Evolutionary conservation across 1,140 invertebrate genomes (phyloP), one percentile per base, ranked within the genome.

Genomic region (Pogonomyrmex barbatus): DNA sequence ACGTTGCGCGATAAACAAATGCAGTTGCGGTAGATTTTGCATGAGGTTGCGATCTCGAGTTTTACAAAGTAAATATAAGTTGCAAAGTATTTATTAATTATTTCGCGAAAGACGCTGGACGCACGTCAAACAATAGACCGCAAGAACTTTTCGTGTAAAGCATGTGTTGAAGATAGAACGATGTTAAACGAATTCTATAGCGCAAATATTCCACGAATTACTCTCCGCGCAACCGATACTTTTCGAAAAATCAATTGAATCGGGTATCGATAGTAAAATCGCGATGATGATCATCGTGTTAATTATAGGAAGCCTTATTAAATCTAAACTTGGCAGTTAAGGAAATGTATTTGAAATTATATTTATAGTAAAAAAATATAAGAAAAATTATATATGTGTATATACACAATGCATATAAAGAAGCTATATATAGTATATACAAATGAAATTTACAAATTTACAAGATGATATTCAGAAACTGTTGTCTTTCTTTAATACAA

Each of bases 51-150:
- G 81, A 90, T 93, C 93, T 93, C 91, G 93, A 93, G 92, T 95
- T 95, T 95, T 94, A 93, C 77, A 94, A 92, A 90, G 89, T 93
- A 93, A 93, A 30, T 78, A 78, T 78, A 78, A 65, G 76, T 78
- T 65, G 62, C 88, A 89, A 93, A 94, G 90, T 95, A 94, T 94
- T 94, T 94, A 94, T 93, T 94, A 91, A 93, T 92, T 89, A 91
- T 88, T 91, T 60, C 86, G 89, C 84, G 89, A 89, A 90, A 88
- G 89, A 91, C 91, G 93, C 90, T 93, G 93, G 90, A 92, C 91
- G 92, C 91, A 92, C 86, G 83, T 79, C 81, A 88, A 90, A 73
- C 78, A 79, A 90, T 71, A 67, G 73, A 87, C 67, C 58, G 70
- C 62, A 82, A 82, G 60, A 82, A 88, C 77, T 71, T 52, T 86